Evolutionary conservation across 2,888 invertebrate genomes (phyloP).

Genomic region (Himalopsyche tibetana): DNA sequence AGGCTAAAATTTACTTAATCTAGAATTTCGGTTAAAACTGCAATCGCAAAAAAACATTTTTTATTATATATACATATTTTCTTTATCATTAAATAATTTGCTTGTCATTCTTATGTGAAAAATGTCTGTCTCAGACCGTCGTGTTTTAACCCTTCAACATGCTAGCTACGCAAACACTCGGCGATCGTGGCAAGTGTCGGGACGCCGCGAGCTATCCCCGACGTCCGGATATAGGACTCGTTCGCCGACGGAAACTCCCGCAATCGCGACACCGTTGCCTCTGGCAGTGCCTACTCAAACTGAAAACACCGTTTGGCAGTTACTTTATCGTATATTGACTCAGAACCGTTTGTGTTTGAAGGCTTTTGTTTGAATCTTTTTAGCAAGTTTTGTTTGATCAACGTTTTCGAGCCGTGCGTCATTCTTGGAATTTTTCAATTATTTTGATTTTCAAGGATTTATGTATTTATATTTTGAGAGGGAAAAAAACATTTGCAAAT

Average conservation of each 20-base stretch:
- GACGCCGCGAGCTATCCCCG: neutral
- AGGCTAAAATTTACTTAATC: no score
- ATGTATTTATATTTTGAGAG: neutral
- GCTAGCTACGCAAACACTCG: neutral
- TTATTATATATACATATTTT: no score
- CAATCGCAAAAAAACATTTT: no score
- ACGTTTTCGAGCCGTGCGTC: neutral
- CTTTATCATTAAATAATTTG: neutral
- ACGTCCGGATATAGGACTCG: conserved; percentile 18
- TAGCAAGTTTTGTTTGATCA: neutral
- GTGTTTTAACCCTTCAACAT: neutral
- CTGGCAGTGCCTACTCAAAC: neutral
- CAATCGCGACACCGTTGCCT: neutral
- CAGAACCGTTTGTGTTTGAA: neutral
- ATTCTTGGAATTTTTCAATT: neutral
- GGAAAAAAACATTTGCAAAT: neutral
- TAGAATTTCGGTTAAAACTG: no score
- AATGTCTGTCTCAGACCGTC: neutral
- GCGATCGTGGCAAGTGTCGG: neutral
- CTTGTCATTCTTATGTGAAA: no score
- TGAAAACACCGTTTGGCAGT: neutral
- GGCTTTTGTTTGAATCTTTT: neutral
- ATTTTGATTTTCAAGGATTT: neutral
- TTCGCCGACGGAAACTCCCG: neutral
- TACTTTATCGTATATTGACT: neutral